Evolutionary conservation across 2,888 invertebrate species (phyloP), one percentile per base, ranked within the genome.

Genomic region (Lasioglossum lativentre): DNA sequence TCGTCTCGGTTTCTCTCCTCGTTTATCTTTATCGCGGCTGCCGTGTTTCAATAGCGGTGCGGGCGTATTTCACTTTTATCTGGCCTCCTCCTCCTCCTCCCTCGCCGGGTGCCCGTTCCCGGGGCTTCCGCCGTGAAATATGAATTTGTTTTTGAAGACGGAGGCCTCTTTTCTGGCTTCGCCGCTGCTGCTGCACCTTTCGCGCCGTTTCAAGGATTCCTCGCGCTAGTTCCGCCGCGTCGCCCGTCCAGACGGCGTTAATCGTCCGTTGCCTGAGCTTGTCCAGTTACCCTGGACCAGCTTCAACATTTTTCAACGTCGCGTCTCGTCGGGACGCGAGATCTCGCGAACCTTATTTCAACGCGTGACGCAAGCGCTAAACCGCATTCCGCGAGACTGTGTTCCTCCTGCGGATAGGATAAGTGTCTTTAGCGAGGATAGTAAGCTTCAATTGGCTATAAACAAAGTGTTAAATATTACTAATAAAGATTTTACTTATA

Each of bases 1-100:
- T 78, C 82, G 83, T 81, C 89, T 76, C 86, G 89, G 86, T 71
- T 89, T 85, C 89, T 82, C 85, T 84, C 83, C 90, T 89, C 90
- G 88, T 90, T 90, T 88, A 84, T 90, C 88, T 91, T 86, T 87
- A 90, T 86, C 83, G 78, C 82, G 81, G 86, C 85, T 88, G 86
- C 86, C 89, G 84, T 88, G 85, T 88, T 92, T 89, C 90, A 88
- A 92, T 86, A 86, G 87, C 86, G 81, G 63, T 83, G 86, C 90
- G 87, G 87, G 88, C 91, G 92, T 93, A 93, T 93, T 93, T 93
- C 92, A 93, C 92, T 93, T 93, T 93, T 93, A 93, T 92, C 93
- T 91, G 78, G 84, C 87, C 87, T 90, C 91, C 89, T 89, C 88
- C 88, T 85, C 87, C 87, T 90, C 91, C 89, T 89, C 88, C 88